Evolutionary conservation across 2,888 invertebrate genomes (phyloP), one percentile per base, ranked within the genome.

Genomic region (Athetis lepigone): DNA sequence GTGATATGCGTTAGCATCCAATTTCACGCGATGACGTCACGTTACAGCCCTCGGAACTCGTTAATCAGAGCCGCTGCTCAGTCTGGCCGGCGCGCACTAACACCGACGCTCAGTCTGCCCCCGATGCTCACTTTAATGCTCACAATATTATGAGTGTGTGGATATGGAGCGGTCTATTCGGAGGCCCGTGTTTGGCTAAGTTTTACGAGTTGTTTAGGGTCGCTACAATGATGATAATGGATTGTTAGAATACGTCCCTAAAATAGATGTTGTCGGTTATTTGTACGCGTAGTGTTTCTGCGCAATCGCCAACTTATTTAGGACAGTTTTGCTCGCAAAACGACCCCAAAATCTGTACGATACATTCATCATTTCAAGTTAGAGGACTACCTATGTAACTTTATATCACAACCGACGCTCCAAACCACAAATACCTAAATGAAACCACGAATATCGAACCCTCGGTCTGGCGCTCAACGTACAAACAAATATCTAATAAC

Each of bases 1-100:
- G 59, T 66, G 55, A 76, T 72, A 73, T 70, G 68, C 56, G 80
- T 73, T 64, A 64, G 77, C 76, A 75, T 79, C 72, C 74, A 81
- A 77, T 81, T 80, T 79, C 70, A 75, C 74, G 77, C 66, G 66
- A 43, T 49, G 72, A 72, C 68, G 75, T 69, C 74, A 77, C 66
- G 36, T 65, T 68, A 63, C 54, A 62, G 56, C 45, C 51, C 43
- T 52, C 43, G 55, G 45, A 57, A 51, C 59, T 72, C 65, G 56
- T 60, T 72, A 75, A 77, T 79, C 64, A 64, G 62, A 66, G 54
- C n/a, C 39, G 42, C 45, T 51, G 69, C 25, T 37, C 65, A 13
- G 39, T 16, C 50, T 71, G 43, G 16, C 18, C 37, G 11, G 11
- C 65, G 56, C 18, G 59, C 23, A 23, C 23, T 64, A 6, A n/a